These are phyloP conservation scores for Heliangelus exortis DNA, from an alignment of 2,797 vertebrate genomes.

Conservation along the genomic window DNA sequence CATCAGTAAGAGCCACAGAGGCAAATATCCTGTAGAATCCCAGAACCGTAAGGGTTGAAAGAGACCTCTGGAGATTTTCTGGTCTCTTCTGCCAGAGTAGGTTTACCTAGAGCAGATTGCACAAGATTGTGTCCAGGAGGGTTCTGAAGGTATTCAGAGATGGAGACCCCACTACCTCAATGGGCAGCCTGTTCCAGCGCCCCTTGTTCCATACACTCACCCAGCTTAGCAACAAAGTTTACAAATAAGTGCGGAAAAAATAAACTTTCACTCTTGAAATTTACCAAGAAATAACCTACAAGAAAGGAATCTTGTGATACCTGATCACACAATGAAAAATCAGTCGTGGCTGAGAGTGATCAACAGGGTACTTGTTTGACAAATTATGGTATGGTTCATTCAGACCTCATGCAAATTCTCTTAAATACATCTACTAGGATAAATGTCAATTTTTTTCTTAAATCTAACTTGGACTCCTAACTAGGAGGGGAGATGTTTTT, in stretches of 20 bases:
- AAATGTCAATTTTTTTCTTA: not conserved
- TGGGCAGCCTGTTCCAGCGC: too few species aligned
- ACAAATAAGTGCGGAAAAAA: not conserved
- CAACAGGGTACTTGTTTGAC: not conserved
- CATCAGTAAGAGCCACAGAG: not conserved
- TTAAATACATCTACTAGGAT: not conserved
- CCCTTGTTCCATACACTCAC: not conserved
- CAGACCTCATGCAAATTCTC: not conserved
- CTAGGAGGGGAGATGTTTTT: not conserved
- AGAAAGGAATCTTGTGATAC: not conserved
- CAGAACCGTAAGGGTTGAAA: too few species aligned
- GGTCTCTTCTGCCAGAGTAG: too few species aligned
- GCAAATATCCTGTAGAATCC: not conserved
- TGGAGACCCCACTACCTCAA: too few species aligned
- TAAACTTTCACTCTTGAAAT: not conserved
- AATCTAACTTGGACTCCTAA: not conserved
- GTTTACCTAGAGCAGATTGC: too few species aligned
- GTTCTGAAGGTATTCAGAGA: too few species aligned
- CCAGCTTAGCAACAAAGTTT: not conserved
- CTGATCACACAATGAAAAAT: not conserved
- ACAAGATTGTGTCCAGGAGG: too few species aligned
- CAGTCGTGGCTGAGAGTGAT: not conserved
- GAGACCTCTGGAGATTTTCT: too few species aligned
- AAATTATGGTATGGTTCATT: not conserved
- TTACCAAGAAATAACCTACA: not conserved